phyloP scores from a whole-genome alignment of 2,113 vertebrate genomes.

The Morphnarchus princeps region DNA sequence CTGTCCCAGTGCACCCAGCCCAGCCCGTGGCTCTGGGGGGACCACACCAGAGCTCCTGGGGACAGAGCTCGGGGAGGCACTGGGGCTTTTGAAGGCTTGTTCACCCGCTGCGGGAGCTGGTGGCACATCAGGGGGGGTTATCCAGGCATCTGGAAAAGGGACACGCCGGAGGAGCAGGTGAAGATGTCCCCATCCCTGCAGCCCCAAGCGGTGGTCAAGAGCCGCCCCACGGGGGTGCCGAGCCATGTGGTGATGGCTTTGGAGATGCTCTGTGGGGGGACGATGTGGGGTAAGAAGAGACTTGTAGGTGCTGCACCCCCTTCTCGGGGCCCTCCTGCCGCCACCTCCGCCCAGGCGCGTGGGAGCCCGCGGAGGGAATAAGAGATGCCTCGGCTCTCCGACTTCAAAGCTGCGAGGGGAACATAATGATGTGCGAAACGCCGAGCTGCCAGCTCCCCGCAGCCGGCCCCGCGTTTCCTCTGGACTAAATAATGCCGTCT shows the following conservation, averaged over 20 bases:
- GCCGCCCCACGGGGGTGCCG: fast-evolving
- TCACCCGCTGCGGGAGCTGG: background rate
- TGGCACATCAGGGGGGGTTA: background rate
- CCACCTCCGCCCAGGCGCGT: background rate
- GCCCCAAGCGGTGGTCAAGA: fast-evolving
- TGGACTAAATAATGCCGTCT: constrained; percentile 31
- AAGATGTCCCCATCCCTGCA: background rate
- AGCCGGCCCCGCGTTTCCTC: constrained; percentile 26
- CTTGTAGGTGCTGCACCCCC: background rate
- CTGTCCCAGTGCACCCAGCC: background rate
- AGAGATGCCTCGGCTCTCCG: background rate
- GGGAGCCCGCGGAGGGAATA: background rate
- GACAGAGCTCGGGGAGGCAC: background rate
- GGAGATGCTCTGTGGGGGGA: background rate
- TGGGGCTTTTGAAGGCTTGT: background rate
- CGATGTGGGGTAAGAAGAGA: background rate
- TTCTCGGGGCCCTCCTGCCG: background rate
- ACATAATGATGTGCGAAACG: constrained; percentile 53
- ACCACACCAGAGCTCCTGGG: fast-evolving
- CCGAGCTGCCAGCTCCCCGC: constrained; percentile 35
- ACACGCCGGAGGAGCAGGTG: fast-evolving
- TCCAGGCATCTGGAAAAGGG: background rate
- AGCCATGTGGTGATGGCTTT: fast-evolving
- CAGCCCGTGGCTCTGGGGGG: background rate
- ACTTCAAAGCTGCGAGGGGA: constrained; percentile 36